Evolutionary conservation across 1,140 invertebrate genomes (phyloP).

Genomic region (Heliothis subflexa): DNA sequence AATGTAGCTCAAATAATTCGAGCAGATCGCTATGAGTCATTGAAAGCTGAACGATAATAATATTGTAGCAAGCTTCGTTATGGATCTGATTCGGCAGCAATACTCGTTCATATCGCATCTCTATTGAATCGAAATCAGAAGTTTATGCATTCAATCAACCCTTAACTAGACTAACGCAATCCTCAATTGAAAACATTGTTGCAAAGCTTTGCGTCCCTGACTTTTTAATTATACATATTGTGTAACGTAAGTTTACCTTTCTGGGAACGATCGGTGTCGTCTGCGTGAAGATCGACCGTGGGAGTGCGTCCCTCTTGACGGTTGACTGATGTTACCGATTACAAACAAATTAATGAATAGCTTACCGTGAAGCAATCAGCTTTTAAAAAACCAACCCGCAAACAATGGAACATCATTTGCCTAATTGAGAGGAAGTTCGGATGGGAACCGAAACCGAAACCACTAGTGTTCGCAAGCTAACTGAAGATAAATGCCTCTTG

Average conservation of each 20-base stretch:
- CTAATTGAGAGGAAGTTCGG: conserved; percentile 51
- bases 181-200: conserved; percentile 52
- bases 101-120: not conserved
- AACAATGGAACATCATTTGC: conserved; percentile 50
- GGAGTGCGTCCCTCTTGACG: conserved; percentile 70
- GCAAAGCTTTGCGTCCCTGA: conserved; percentile 49
- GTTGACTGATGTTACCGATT: conserved; percentile 81
- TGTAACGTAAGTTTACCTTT: conserved; percentile 58
- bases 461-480: conserved; percentile 7
- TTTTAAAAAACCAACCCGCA: conserved; percentile 49
- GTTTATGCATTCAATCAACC: conserved; percentile 25
- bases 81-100: conserved; percentile 19
- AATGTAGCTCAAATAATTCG: conserved; percentile 65
- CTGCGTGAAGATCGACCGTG: conserved; percentile 64
- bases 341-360: conserved; percentile 71
- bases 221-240: conserved; percentile 62
- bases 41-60: conserved; percentile 60
- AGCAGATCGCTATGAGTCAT: conserved; percentile 72
- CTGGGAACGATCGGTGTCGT: conserved; percentile 55
- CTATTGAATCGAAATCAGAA: conserved; percentile 23
- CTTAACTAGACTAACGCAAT: conserved; percentile 43
- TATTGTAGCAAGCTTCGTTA: conserved; percentile 26
- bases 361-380: conserved; percentile 59
- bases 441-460: conserved; percentile 14
- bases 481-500: too few species aligned